These are phyloP conservation scores for Micropoecilia bifurca DNA, from an alignment of 2,797 vertebrate species.

Conservation along the genomic window DNA sequence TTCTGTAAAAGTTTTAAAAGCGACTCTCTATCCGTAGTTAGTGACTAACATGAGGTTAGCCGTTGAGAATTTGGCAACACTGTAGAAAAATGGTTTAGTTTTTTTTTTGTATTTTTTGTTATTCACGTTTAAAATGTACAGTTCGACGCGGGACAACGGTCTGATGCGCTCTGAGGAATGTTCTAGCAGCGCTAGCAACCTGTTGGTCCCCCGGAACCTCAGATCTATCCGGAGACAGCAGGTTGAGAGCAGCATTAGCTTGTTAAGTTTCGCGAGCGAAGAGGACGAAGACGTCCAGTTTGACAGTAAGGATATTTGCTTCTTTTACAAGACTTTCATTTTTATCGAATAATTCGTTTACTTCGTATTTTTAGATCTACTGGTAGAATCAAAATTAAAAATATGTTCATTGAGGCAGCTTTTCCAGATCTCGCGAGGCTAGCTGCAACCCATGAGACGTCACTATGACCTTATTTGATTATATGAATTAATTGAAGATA, in stretches of 20 bases:
- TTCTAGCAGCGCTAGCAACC: slow-evolving; percentile 60
- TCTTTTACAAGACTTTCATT: no score
- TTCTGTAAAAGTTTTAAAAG: background rate
- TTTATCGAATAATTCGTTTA: background rate
- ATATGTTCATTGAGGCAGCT: background rate
- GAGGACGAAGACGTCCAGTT: slow-evolving; percentile 80
- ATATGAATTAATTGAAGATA: background rate
- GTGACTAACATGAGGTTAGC: background rate
- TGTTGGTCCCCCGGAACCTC: slow-evolving; percentile 30
- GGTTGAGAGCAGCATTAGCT: slow-evolving; percentile 8
- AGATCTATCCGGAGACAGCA: slow-evolving; percentile 16
- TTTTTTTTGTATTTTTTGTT: background rate
- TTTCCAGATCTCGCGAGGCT: slow-evolving; percentile 19
- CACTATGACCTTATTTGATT: background rate
- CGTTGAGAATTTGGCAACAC: background rate
- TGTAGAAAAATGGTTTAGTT: background rate
- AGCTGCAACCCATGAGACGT: background rate
- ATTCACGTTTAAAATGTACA: slow-evolving; percentile 50
- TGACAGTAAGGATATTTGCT: slow-evolving; percentile 77
- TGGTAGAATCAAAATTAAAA: background rate
- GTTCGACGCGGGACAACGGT: slow-evolving; percentile 18
- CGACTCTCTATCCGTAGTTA: background rate
- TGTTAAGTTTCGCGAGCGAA: slow-evolving; percentile 59
- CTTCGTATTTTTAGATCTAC: background rate
- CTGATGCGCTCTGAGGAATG: slow-evolving; percentile 55